phyloP scores from a whole-genome alignment of 2,888 invertebrate species.

The Myathropa florea region DNA sequence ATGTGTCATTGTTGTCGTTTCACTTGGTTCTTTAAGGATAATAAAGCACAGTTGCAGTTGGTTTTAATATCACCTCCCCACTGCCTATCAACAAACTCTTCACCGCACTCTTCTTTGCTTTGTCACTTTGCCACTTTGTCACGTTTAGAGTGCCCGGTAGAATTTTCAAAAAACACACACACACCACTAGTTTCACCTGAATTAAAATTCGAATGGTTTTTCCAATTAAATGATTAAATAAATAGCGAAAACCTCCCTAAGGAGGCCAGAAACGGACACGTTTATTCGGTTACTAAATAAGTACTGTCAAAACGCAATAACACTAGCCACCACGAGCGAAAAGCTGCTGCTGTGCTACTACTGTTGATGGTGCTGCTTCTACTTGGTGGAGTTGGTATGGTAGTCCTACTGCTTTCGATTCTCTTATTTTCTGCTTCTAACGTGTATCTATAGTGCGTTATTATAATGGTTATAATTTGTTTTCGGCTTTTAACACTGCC shows the following conservation, averaged over 20 bases:
- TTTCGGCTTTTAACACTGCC: not conserved
- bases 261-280: constrained; percentile 51
- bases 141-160: not conserved
- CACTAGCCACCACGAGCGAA: constrained; percentile 65
- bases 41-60: constrained; percentile 54
- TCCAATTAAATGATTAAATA: not conserved
- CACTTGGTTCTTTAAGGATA: constrained; percentile 53
- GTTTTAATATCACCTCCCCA: constrained; percentile 22
- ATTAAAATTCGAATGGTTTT: not conserved
- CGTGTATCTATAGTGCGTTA: constrained; percentile 61
- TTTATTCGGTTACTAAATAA: constrained; percentile 69
- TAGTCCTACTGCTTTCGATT: constrained; percentile 55
- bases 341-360: constrained; percentile 63
- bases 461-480: constrained; percentile 58
- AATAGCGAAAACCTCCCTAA: not conserved
- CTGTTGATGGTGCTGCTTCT: constrained; percentile 54
- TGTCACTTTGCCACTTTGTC: not conserved
- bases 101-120: not conserved
- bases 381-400: not conserved
- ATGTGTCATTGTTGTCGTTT: constrained; percentile 50
- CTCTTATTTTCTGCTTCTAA: constrained; percentile 62
- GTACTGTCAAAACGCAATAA: constrained; percentile 70
- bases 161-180: not conserved
- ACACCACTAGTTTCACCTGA: not conserved
- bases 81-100: constrained; percentile 32